These are phyloP conservation scores for Botia kubotai DNA, from an alignment of 2,797 vertebrate genomes.

Conservation along the genomic window DNA sequence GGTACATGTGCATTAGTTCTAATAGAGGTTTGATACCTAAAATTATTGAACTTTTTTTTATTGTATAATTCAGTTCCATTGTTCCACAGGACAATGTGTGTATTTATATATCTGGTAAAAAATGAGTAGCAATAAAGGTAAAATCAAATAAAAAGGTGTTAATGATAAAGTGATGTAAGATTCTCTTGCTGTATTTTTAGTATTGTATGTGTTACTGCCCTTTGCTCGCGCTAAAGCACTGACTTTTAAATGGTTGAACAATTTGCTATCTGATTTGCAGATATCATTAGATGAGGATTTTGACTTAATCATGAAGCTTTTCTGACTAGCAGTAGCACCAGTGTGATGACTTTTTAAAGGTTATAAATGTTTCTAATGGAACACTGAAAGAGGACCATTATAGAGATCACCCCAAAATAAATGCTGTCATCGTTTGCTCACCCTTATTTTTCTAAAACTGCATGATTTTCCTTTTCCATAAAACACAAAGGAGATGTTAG, in stretches of 20 bases:
- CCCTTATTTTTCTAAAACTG: too few species aligned
- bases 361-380: background rate
- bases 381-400: background rate
- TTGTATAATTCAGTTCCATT: background rate
- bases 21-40: background rate
- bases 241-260: background rate
- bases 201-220: background rate
- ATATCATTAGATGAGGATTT: background rate
- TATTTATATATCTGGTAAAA: background rate
- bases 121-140: conserved; percentile 6
- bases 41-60: background rate
- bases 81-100: background rate
- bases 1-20: background rate
- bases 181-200: conserved; percentile 5
- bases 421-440: too few species aligned
- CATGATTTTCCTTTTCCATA: too few species aligned
- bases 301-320: conserved; percentile 2
- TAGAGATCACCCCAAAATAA: too few species aligned
- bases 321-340: background rate
- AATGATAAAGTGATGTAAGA: conserved; percentile 22
- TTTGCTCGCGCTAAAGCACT: background rate
- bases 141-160: background rate
- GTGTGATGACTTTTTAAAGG: background rate
- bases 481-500: background rate
- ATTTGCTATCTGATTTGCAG: conserved; percentile 11